Base-by-base conservation (phyloP, 2,888 invertebrate genomes). In the Tortrix viridana region DNA sequence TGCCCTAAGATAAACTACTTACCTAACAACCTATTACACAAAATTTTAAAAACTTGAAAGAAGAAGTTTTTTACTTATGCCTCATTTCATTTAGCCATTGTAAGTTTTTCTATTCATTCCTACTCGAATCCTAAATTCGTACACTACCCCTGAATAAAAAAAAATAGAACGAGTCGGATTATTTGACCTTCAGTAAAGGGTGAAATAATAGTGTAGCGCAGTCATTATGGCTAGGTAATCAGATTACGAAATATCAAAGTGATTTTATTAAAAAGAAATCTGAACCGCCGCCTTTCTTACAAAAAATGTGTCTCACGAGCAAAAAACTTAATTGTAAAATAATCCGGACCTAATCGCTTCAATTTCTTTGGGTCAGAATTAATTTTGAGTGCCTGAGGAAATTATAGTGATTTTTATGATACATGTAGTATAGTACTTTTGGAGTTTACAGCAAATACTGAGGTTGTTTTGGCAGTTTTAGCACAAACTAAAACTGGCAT, bases 261-360 rank as follows among this genome's bases (percentile, higher is more conserved):
- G 75, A 76, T 75, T 77, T 78, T 79, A 82, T 81, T 78, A 80
- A 77, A 80, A 85, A 70, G 70, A 79, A 79, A 80, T 80, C 73
- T 76, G 71, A 72, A 71, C 64, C 65, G 59, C 67, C 73, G 60
- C 69, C 71, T 80, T 77, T 78, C 74, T 74, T 67, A 65, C 69
- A 77, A 79, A 80, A 65, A 81, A 69, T 79, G 71, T 85, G 85
- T 85, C 85, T 76, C 77, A 69, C 63, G 56, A 18, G 57, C 70
- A 76, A 82, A 86, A 86, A 84, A 85, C 70, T 69, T 75, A 77
- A 79, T 81, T 76, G 76, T 73, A 75, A 74, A 76, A 79, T 86
- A 85, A 88, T 85, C 85, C 86, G 86, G 86, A 81, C 84, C 88
- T 86, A 88, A 89, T 87, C 79, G 82, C 77, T 66, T 74, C 79